Base-by-base conservation (phyloP, 2,797 vertebrate species). In the Pteronotus mesoamericanus region DNA sequence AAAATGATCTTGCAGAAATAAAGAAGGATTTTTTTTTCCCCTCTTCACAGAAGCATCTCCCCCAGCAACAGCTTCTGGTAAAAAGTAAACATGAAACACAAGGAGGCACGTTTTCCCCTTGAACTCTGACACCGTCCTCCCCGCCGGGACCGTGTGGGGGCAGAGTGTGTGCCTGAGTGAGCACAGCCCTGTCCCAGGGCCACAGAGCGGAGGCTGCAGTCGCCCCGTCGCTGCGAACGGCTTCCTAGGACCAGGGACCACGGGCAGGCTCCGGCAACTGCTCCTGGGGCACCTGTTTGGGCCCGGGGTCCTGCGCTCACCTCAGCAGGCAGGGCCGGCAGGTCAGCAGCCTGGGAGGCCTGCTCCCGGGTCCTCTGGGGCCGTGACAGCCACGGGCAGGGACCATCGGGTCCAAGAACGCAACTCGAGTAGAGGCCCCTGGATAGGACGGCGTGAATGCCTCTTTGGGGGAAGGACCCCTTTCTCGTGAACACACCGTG, bases 31-130 rank as follows among this genome's bases (percentile, higher is more conserved):
- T 37, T 29, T 53, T 72, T 10, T 4, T 19, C 37, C 29, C 53
- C 72, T 18, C 84, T 82, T 57, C 66, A 95, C 77, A 26, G 18
- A 34, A 86, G 51, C 48, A 64, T 74, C 42, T 32, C 42, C n/a
- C 42, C 68, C 95, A 92, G 72, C 11, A 92, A 89, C 1, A 71
- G 42, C 39, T 75, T 37, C 55, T 1, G 77, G 6, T 69, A 2
- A 66, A 5, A 32, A 95, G 91, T 29, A 7, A 97, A 93, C 26
- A 37, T 46, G 88, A 97, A 95, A 94, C 26, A 48, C 32, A 91
- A 89, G 14, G 72, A 93, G 1, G 94, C 26, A 74, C 61, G 15
- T 83, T 32, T 39, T 90, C 34, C 6, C n/a, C 87, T 3, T 21
- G 87, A 79, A 4, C 16, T 5, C 6, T 19, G n/a, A n/a, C n/a